Conservation (phyloP, 2,797 vertebrate species). For the Lutjanus campechanus region DNA sequence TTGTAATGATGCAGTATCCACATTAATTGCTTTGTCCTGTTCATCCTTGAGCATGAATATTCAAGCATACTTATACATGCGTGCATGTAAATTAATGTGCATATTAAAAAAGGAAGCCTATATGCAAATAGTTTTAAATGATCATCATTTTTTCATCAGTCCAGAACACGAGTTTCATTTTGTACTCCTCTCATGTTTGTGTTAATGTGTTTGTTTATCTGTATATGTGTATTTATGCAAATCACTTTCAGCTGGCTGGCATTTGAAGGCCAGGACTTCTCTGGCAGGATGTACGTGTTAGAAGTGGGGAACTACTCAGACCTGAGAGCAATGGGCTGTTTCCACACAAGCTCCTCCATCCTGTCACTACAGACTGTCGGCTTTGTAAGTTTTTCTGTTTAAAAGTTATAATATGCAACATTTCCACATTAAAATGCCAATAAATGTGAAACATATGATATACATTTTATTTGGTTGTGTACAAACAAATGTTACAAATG, state of each 20-base stretch:
- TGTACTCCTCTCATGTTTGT: constrained; percentile 4
- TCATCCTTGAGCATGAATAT: constrained; percentile 9
- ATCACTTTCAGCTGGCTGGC: constrained; percentile 88
- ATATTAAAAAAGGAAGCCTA: neutral
- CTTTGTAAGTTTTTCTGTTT: constrained; percentile 86
- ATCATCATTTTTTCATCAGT: neutral
- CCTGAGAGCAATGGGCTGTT: constrained; percentile 90
- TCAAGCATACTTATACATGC: too few species aligned
- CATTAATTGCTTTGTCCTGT: constrained; percentile 3
- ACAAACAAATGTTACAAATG: too few species aligned
- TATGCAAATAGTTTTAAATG: neutral
- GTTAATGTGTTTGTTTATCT: constrained; percentile 9
- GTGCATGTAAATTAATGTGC: neutral
- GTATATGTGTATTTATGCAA: constrained; percentile 24
- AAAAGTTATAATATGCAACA: too few species aligned
- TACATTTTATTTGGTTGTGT: too few species aligned
- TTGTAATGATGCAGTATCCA: constrained; percentile 3
- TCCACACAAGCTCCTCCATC: constrained; percentile 77
- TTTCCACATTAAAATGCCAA: neutral
- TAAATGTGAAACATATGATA: neutral
- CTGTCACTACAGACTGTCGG: constrained; percentile 88
- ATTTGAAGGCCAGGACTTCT: constrained; percentile 89
- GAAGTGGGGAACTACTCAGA: constrained; percentile 92
- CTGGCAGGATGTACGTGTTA: constrained; percentile 90
- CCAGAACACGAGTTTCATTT: neutral